Percentiles rank a stretch among this genome's conserved stretches.
Conservation (phyloP, 2,797 vertebrate genomes). For the Acipenser transmontanus region DNA sequence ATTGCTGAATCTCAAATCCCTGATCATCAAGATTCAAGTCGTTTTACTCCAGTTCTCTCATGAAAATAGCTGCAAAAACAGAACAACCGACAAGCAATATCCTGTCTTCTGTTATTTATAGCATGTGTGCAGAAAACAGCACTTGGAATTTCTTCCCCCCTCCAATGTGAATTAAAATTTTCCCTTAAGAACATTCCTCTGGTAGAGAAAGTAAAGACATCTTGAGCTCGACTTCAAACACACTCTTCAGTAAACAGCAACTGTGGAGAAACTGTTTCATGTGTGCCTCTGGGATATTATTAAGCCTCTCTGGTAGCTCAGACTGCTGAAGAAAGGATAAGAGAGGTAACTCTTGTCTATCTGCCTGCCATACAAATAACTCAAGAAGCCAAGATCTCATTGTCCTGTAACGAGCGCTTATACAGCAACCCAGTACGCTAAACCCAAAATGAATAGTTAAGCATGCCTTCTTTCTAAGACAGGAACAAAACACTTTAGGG, state of each 20-base stretch:
- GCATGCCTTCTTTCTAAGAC: slow-evolving; percentile 27
- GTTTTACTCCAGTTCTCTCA: slow-evolving; percentile 21
- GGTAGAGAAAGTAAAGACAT: slow-evolving; percentile 94
- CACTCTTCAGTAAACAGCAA: slow-evolving; percentile 87
- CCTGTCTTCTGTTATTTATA: slow-evolving; percentile 36
- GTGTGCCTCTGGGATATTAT: slow-evolving; percentile 96
- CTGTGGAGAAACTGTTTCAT: slow-evolving; percentile 88
- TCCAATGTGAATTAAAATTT: slow-evolving; percentile 49
- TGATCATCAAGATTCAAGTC: slow-evolving; percentile 27
- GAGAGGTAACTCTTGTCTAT: slow-evolving; percentile 70
- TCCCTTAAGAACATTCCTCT: slow-evolving; percentile 62
- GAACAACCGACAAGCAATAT: slow-evolving; percentile 31
- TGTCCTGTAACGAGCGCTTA: slow-evolving; percentile 32
- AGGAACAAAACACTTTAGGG: slow-evolving; percentile 22
- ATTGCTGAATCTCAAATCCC: slow-evolving; percentile 40
- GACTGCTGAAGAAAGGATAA: slow-evolving; percentile 77
- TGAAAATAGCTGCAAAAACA: slow-evolving; percentile 34
- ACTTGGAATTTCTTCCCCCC: slow-evolving; percentile 27
- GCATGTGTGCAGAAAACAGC: slow-evolving; percentile 29
- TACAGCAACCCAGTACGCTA: slow-evolving; percentile 48
- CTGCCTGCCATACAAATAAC: slow-evolving; percentile 65
- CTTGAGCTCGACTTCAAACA: slow-evolving; percentile 93
- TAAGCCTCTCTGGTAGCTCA: slow-evolving; percentile 86
- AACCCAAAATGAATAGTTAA: slow-evolving; percentile 48
- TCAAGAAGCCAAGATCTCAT: slow-evolving; percentile 55